phyloP scores from a whole-genome alignment of 2,113 vertebrate species.

The Pseudopipra pipra region DNA sequence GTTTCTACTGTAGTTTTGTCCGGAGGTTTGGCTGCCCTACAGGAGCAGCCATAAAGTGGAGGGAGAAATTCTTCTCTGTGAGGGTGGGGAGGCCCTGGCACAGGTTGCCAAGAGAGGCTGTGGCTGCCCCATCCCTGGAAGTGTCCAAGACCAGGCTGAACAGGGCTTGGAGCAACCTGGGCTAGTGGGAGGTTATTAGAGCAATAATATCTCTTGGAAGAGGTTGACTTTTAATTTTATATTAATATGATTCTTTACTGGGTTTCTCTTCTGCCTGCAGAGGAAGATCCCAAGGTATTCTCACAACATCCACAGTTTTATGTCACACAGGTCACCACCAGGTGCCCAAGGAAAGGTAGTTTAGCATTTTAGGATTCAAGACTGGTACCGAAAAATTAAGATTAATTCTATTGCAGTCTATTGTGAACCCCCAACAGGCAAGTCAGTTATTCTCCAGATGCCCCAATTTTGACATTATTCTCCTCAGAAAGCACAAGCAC shows the following conservation, averaged over 20 bases:
- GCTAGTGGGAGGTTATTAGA: neutral
- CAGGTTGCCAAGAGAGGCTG: too few relatives aligned
- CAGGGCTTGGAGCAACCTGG: neutral
- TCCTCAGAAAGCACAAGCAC: neutral
- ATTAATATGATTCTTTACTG: neutral
- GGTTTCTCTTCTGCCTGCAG: neutral
- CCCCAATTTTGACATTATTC: neutral
- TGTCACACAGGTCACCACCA: neutral
- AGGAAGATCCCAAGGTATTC: neutral
- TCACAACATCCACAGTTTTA: neutral
- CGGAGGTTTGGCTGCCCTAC: too few relatives aligned
- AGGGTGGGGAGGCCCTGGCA: too few relatives aligned
- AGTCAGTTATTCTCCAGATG: neutral
- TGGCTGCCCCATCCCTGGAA: neutral
- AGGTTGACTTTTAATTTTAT: neutral
- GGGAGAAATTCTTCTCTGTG: too few relatives aligned
- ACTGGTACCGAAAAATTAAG: neutral
- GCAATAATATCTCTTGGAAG: neutral
- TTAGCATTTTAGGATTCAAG: neutral
- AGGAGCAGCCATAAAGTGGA: too few relatives aligned
- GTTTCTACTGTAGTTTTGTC: too few relatives aligned
- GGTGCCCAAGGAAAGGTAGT: neutral
- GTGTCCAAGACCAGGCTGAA: neutral
- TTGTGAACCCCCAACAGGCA: neutral
- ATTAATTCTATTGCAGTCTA: neutral